Percentiles rank a stretch among this genome's conserved stretches.
These are phyloP conservation scores for Diarsia mendica DNA, from an alignment of 2,888 invertebrate genomes.

Conservation along the genomic window DNA sequence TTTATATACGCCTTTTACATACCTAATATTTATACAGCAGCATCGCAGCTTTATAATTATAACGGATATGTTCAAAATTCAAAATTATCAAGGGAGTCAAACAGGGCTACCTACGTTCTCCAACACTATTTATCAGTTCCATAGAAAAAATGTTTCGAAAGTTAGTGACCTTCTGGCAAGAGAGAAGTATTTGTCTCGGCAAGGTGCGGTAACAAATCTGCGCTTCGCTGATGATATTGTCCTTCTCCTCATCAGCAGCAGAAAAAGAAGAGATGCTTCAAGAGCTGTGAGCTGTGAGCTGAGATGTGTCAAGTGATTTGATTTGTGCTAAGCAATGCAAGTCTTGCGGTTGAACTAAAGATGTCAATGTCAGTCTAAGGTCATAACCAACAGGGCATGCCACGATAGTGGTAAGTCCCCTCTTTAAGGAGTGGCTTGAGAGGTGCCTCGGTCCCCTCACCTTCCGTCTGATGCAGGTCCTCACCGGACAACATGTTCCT, in stretches of 20 bases:
- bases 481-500: no score
- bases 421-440: no score
- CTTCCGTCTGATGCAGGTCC: no score
- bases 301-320: no score
- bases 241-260: no score
- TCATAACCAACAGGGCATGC: neutral
- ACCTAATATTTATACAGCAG: no score
- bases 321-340: neutral
- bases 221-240: no score
- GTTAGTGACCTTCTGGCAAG: neutral
- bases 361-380: neutral
- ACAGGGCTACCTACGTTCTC: neutral
- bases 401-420: no score
- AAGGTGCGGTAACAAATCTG: neutral
- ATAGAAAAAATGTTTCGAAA: neutral
- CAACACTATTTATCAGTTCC: neutral
- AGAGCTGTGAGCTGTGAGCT: no score
- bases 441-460: no score
- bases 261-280: no score
- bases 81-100: neutral
- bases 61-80: neutral
- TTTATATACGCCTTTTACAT: neutral
- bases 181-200: neutral
- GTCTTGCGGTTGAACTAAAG: neutral
- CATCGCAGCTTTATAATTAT: neutral